Percentiles rank a stretch among this genome's conserved stretches.
Evolutionary conservation across 2,113 vertebrate genomes (phyloP).

Genomic region (Eolophus roseicapilla): DNA sequence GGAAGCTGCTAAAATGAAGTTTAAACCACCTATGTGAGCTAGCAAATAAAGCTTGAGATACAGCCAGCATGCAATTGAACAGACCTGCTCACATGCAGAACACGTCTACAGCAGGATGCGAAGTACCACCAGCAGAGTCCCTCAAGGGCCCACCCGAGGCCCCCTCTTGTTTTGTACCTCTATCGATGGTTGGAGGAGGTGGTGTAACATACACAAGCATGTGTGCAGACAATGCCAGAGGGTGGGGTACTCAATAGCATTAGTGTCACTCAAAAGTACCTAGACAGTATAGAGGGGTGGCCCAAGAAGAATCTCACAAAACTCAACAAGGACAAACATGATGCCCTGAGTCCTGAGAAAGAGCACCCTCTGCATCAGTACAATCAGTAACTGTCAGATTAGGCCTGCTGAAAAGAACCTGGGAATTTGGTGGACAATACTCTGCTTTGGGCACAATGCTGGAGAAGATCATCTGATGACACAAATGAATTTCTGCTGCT

Average conservation of each 20-base stretch:
- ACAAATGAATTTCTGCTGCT: background rate
- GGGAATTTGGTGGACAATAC: background rate
- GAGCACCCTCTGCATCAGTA: background rate
- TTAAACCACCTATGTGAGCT: background rate
- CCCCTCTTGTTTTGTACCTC: fast-evolving
- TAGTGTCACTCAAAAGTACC: background rate
- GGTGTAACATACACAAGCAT: background rate
- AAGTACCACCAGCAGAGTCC: background rate
- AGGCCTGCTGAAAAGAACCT: background rate
- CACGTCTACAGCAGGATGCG: fast-evolving
- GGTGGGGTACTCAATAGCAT: background rate
- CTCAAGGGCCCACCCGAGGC: no score
- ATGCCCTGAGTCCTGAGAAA: background rate
- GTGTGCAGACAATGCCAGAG: background rate
- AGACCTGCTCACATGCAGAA: fast-evolving
- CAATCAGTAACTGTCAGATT: fast-evolving
- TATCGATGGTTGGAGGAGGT: background rate
- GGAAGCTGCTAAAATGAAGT: background rate
- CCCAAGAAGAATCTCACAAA: fast-evolving
- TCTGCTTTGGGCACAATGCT: background rate
- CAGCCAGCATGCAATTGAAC: fast-evolving
- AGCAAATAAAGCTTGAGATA: background rate
- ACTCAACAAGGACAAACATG: fast-evolving
- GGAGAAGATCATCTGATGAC: background rate
- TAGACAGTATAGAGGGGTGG: background rate